These are phyloP conservation scores for Capreolus pygargus DNA, from an alignment of 2,113 vertebrate genomes.

Conservation along the genomic window DNA sequence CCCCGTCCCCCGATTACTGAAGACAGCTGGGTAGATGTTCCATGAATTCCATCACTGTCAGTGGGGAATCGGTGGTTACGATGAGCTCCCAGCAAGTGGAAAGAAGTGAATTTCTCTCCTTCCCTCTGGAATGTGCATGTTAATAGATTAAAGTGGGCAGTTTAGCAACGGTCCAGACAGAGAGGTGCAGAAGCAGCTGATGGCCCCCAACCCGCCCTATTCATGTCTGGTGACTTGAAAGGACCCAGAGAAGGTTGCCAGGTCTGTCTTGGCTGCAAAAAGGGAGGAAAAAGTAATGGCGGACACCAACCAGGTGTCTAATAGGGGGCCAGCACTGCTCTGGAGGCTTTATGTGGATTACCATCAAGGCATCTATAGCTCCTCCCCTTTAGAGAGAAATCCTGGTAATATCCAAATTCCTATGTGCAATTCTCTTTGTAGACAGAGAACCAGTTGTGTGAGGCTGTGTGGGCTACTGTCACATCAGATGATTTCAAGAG, in stretches of 20 bases:
- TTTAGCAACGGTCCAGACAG: background rate
- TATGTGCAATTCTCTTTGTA: rapidly evolving
- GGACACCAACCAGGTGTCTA: background rate
- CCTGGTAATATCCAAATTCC: background rate
- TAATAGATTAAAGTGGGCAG: background rate
- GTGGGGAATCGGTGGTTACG: background rate
- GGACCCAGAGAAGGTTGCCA: too few species aligned
- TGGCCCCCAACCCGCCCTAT: too few species aligned
- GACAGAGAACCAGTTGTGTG: background rate
- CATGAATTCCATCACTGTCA: background rate
- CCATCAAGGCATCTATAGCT: background rate
- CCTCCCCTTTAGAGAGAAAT: background rate
- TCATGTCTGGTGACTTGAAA: background rate
- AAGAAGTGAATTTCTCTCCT: background rate
- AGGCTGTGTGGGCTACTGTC: background rate
- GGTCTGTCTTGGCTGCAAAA: background rate
- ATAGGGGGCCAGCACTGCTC: rapidly evolving
- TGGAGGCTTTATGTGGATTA: too few species aligned
- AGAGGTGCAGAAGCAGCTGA: background rate
- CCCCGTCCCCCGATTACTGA: too few species aligned
- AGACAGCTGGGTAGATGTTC: background rate
- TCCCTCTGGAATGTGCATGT: background rate
- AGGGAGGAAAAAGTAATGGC: background rate
- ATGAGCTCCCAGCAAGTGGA: background rate
- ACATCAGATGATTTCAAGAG: background rate